A percentile compares a stretch with the other conserved stretches of the same genome.
Conservation (phyloP, 2,888 invertebrate genomes). For the Odontothrips loti region DNA sequence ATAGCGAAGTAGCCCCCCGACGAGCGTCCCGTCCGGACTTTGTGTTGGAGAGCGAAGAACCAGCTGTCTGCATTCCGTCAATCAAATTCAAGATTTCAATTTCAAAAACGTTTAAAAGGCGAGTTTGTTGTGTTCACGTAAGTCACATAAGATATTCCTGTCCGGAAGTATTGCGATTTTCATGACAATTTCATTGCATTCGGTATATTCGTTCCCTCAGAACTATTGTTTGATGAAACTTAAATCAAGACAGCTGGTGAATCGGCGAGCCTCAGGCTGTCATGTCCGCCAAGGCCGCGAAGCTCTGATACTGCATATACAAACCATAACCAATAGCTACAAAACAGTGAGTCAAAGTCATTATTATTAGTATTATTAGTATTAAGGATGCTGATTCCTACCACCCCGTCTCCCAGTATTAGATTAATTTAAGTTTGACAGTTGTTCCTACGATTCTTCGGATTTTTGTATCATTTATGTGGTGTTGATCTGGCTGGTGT, state of each 20-base stretch:
- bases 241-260: neutral
- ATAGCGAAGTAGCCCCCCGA: slow-evolving; percentile 5
- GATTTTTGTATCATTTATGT: neutral
- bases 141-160: too few relatives aligned
- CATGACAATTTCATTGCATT: too few relatives aligned
- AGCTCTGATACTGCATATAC: neutral
- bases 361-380: too few relatives aligned
- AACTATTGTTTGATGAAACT: too few relatives aligned
- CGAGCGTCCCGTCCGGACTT: slow-evolving; percentile 17
- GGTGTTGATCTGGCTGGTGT: slow-evolving; percentile 25
- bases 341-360: too few relatives aligned
- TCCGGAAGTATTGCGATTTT: too few relatives aligned
- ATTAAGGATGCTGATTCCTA: too few relatives aligned
- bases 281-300: slow-evolving; percentile 17
- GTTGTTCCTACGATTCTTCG: neutral
- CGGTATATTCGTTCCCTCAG: too few relatives aligned
- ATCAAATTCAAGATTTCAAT: neutral
- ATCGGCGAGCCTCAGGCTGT: slow-evolving; percentile 20
- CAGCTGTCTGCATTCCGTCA: neutral
- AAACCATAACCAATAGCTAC: too few relatives aligned
- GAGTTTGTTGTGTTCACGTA: neutral
- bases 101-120: neutral
- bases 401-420: too few relatives aligned
- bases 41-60: neutral
- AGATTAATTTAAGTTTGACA: too few relatives aligned